Conservation (phyloP, 2,797 vertebrate species). For the Clarias fuscus region DNA sequence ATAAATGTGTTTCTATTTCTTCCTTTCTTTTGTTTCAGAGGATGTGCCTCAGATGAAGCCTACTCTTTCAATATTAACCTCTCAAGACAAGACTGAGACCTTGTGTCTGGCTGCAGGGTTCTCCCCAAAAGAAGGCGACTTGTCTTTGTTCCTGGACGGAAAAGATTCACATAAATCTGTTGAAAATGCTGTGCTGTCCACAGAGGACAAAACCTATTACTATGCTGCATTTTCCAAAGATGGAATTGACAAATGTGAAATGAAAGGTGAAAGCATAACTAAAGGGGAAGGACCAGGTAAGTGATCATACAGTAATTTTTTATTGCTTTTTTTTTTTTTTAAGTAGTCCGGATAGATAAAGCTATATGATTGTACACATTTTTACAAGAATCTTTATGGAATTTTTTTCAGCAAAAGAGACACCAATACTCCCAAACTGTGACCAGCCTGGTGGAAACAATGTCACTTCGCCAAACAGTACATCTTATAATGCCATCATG, state of each 20-base stretch:
- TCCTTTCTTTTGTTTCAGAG: slow-evolving; percentile 48
- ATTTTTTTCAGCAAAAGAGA: background rate
- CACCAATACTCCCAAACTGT: accelerated
- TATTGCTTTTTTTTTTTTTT: background rate
- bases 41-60: accelerated
- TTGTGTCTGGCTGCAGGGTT: slow-evolving; percentile 62
- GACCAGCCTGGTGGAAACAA: too few relatives aligned
- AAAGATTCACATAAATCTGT: accelerated
- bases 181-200: background rate
- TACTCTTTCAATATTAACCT: slow-evolving; percentile 44
- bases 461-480: too few relatives aligned
- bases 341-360: background rate
- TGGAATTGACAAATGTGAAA: slow-evolving; percentile 35
- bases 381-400: background rate
- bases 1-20: background rate
- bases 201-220: slow-evolving; percentile 1
- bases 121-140: accelerated
- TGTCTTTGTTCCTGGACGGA: slow-evolving; percentile 13
- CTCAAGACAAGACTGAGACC: accelerated
- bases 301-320: background rate
- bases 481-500: too few relatives aligned
- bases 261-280: accelerated
- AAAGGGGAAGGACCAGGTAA: accelerated
- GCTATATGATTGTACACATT: background rate
- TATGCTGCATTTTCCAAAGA: slow-evolving; percentile 40